Evolutionary conservation across 2,797 vertebrate species (phyloP).

Genomic region (Sebastolobus alascanus): DNA sequence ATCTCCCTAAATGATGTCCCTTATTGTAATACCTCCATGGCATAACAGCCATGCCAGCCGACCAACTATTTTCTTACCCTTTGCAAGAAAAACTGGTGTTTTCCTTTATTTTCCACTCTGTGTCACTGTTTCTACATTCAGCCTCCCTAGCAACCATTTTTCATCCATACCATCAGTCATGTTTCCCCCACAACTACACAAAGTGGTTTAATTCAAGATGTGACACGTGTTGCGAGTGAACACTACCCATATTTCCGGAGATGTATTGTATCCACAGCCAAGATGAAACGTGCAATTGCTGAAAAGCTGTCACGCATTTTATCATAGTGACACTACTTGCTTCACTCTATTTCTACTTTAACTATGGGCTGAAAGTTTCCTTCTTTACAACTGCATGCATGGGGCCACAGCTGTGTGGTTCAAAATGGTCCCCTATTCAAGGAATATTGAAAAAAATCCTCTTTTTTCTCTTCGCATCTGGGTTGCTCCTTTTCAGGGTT

Average conservation of each 20-base stretch:
- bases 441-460: background rate
- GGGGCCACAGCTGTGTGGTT: constrained; percentile 20
- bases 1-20: no score
- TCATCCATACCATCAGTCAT: background rate
- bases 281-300: constrained; percentile 27
- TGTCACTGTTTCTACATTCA: background rate
- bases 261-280: constrained; percentile 20
- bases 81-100: background rate
- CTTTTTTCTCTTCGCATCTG: background rate
- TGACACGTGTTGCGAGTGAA: background rate
- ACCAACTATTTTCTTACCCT: background rate
- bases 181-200: background rate
- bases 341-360: constrained; percentile 4
- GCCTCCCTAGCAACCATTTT: constrained; percentile 7
- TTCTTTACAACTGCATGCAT: constrained; percentile 7
- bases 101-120: background rate
- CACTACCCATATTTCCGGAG: constrained; percentile 1
- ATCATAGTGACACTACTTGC: constrained; percentile 26
- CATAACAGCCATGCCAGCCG: background rate
- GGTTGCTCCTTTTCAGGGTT: background rate
- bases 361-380: constrained; percentile 20
- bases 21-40: background rate
- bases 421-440: constrained; percentile 12
- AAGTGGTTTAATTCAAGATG: constrained; percentile 22
- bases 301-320: constrained; percentile 15